These are phyloP conservation scores for Polymixis lichenea DNA, from an alignment of 2,888 invertebrate species.

Conservation along the genomic window DNA sequence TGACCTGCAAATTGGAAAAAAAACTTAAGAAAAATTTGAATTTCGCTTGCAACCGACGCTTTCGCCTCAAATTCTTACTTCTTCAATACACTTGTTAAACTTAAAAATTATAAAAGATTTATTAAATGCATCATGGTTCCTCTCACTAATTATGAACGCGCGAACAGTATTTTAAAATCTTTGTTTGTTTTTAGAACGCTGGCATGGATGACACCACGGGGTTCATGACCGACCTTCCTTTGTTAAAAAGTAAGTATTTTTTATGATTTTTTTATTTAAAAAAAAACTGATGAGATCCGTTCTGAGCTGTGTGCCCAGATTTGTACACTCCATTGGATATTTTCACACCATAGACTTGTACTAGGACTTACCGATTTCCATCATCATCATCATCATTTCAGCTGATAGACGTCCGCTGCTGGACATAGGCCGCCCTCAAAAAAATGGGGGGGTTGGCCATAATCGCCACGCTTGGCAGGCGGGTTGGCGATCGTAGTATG, in stretches of 20 bases:
- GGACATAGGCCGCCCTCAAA: too few species aligned
- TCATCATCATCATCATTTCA: too few species aligned
- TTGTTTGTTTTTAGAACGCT: slow-evolving; percentile 91
- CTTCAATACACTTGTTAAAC: not conserved
- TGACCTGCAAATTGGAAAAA: too few species aligned
- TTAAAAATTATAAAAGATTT: too few species aligned
- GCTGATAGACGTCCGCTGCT: too few species aligned
- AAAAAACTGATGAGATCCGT: not conserved
- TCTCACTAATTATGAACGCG: not conserved
- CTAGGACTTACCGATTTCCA: not conserved
- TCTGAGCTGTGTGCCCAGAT: not conserved
- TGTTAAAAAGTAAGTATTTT: slow-evolving; percentile 95
- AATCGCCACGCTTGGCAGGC: too few species aligned
- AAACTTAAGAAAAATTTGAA: too few species aligned
- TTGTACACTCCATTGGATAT: not conserved
- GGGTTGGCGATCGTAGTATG: too few species aligned
- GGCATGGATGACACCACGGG: slow-evolving; percentile 96
- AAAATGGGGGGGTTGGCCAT: too few species aligned
- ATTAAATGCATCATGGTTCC: not conserved
- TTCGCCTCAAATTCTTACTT: not conserved
- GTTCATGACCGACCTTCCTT: slow-evolving; percentile 97
- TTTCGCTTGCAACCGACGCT: too few species aligned
- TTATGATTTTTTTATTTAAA: not conserved
- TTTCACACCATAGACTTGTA: not conserved
- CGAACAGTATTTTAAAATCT: not conserved